Conservation (phyloP, 2,797 vertebrate genomes). For the Enteromius paludinosus region DNA sequence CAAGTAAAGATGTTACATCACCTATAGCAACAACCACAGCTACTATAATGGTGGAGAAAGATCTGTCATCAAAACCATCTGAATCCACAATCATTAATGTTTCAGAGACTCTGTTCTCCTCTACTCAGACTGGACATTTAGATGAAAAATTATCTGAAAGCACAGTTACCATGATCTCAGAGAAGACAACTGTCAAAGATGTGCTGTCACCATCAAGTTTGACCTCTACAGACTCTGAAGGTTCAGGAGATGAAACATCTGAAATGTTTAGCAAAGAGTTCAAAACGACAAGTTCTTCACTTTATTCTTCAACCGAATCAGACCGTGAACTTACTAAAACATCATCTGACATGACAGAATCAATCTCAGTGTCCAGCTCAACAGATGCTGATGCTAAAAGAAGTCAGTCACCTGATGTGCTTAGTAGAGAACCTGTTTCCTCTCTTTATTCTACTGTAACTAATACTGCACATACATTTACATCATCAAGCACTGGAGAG, state of each 20-base stretch:
- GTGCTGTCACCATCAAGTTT: fast-evolving
- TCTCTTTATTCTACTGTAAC: background rate
- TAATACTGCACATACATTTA: background rate
- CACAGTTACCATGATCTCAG: background rate
- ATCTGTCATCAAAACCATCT: too few relatives aligned
- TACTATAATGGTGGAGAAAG: too few relatives aligned
- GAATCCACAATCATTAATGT: too few relatives aligned
- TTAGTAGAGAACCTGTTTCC: background rate
- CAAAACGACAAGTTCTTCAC: background rate
- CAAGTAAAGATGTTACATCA: background rate
- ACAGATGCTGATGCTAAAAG: fast-evolving
- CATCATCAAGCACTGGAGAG: too few relatives aligned
- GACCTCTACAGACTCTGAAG: slow-evolving; percentile 15
- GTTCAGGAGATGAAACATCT: slow-evolving; percentile 41
- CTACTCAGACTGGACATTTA: too few relatives aligned
- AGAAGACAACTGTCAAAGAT: background rate
- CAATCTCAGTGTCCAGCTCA: background rate
- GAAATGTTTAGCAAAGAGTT: background rate
- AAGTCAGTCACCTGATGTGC: background rate
- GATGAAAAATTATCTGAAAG: too few relatives aligned
- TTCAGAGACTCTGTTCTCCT: too few relatives aligned
- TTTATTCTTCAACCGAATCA: background rate
- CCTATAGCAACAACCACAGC: background rate
- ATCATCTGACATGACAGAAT: background rate
- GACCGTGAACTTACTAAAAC: background rate